Conservation (phyloP, 37 sponge, comb jelly and placozoan species). For the Lycopodina hypogea region DNA sequence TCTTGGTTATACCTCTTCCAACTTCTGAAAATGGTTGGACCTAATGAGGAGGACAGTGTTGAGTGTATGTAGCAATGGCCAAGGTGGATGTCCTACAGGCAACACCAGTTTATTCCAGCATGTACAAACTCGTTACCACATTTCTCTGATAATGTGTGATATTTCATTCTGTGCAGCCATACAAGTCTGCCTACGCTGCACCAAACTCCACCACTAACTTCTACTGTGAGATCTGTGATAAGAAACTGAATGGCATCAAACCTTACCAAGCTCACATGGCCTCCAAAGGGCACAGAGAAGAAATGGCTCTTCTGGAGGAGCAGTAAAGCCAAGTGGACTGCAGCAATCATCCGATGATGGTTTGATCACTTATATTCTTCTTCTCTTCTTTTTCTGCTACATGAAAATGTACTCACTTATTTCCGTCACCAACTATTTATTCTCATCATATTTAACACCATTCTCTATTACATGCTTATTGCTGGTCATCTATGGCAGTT, state of each 20-base stretch:
- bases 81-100: too few relatives aligned
- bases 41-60: too few relatives aligned
- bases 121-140: too few relatives aligned
- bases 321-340: not conserved
- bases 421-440: too few relatives aligned
- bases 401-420: not conserved
- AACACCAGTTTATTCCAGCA: too few relatives aligned
- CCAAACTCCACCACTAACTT: not conserved
- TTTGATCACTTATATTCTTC: not conserved
- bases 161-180: not conserved
- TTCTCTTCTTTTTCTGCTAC: not conserved
- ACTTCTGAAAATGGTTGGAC: too few relatives aligned
- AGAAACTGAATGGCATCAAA: conserved; percentile 67
- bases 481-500: too few relatives aligned
- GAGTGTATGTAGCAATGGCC: too few relatives aligned
- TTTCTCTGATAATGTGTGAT: too few relatives aligned
- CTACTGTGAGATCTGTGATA: conserved; percentile 72
- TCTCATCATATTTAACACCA: too few relatives aligned
- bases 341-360: not conserved
- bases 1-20: too few relatives aligned
- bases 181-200: conserved; percentile 13
- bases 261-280: conserved; percentile 71
- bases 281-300: conserved; percentile 68
- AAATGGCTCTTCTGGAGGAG: conserved; percentile 30
- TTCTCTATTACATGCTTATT: too few relatives aligned